Conservation (phyloP, 2,113 vertebrate species). For the Prionailurus viverrinus region DNA sequence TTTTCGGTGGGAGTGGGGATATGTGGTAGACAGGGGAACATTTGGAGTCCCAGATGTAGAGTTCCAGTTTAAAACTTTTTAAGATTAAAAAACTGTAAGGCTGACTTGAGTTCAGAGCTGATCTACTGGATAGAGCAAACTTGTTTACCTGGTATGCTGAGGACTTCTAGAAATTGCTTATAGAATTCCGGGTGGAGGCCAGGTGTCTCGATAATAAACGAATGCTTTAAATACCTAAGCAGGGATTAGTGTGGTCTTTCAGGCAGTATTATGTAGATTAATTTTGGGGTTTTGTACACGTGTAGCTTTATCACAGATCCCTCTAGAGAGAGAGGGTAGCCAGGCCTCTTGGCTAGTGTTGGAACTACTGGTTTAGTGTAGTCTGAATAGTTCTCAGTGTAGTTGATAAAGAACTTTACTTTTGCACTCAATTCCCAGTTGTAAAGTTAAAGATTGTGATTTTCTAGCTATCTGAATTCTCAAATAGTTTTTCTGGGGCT, state of each 20-base stretch:
- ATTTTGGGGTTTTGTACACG: background rate
- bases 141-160: background rate
- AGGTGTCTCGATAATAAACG: background rate
- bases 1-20: background rate
- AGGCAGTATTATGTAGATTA: background rate
- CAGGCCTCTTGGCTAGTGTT: background rate
- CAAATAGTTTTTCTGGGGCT: background rate
- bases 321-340: background rate
- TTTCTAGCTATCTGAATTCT: background rate
- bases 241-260: background rate
- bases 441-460: background rate
- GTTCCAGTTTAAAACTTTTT: background rate
- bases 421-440: background rate
- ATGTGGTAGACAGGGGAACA: background rate
- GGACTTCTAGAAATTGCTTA: background rate
- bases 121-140: background rate
- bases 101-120: slow-evolving; percentile 38
- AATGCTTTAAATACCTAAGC: slow-evolving; percentile 1
- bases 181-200: background rate
- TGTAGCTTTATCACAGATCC: background rate
- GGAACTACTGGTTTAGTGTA: background rate
- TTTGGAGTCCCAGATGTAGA: background rate
- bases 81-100: background rate
- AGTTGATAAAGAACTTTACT: background rate
- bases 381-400: background rate